These are phyloP conservation scores for Cyclophora albipunctata DNA, from an alignment of 2,888 invertebrate species.

Conservation along the genomic window DNA sequence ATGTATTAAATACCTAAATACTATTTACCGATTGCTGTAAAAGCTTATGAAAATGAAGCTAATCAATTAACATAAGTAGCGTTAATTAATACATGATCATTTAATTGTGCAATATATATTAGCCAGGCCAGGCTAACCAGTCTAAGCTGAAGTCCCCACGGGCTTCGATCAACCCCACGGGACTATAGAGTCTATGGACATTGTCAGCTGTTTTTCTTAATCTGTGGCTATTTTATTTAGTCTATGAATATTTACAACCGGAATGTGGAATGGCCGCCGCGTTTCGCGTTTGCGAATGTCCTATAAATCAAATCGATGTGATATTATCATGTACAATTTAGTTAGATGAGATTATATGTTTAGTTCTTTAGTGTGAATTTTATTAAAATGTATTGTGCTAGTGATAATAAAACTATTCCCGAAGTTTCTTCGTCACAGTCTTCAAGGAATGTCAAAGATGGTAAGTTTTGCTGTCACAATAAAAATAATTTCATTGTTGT, in stretches of 20 bases:
- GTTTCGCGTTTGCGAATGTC: slow-evolving; percentile 58
- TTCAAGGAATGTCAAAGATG: slow-evolving; percentile 84
- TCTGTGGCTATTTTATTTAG: slow-evolving; percentile 17
- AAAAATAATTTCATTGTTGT: slow-evolving; percentile 4
- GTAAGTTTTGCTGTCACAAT: slow-evolving; percentile 72
- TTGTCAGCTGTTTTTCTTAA: background rate
- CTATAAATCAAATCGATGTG: slow-evolving; percentile 48
- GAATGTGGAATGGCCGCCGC: slow-evolving; percentile 74
- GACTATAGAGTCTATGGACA: too few relatives aligned
- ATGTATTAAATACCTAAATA: too few relatives aligned
- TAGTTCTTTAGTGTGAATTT: slow-evolving; percentile 40
- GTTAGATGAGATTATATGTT: slow-evolving; percentile 76
- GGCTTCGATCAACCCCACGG: too few relatives aligned
- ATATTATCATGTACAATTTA: slow-evolving; percentile 64
- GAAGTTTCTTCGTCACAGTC: slow-evolving; percentile 83
- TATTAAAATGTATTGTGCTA: slow-evolving; percentile 81
- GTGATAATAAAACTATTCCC: slow-evolving; percentile 81
- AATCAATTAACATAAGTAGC: too few relatives aligned
- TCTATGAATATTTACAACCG: slow-evolving; percentile 72
- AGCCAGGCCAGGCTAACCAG: too few relatives aligned
- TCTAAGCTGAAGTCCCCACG: too few relatives aligned
- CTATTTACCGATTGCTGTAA: too few relatives aligned
- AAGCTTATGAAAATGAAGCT: too few relatives aligned
- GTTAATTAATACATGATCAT: too few relatives aligned
- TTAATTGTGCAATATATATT: too few relatives aligned